phyloP scores from a whole-genome alignment of 2,113 vertebrate species.

The Lutjanus erythropterus region DNA sequence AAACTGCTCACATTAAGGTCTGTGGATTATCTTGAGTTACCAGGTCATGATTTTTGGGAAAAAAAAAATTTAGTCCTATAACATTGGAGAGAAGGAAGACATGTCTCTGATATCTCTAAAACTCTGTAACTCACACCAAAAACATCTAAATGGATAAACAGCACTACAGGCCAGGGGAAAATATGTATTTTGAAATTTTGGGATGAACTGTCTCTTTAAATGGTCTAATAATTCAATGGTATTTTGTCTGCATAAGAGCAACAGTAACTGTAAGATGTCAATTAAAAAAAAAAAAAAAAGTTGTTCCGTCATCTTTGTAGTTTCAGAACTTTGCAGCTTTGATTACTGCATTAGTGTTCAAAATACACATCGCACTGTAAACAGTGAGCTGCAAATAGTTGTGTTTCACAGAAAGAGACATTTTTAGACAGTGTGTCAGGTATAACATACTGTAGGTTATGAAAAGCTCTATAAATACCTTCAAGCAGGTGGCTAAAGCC shows the following conservation, averaged over 20 bases:
- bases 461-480: constrained; percentile 78
- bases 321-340: background rate
- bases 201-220: no score
- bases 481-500: constrained; percentile 78
- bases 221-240: background rate
- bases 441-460: constrained; percentile 39
- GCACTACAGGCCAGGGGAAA: no score
- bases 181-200: no score
- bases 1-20: no score
- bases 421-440: constrained; percentile 51
- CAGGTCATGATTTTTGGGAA: no score
- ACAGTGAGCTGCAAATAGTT: constrained; percentile 4
- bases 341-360: background rate
- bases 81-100: no score
- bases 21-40: no score
- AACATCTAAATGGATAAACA: no score
- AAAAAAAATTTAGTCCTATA: no score
- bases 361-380: background rate
- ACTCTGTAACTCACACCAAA: no score
- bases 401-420: constrained; percentile 11
- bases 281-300: background rate
- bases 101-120: no score
- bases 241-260: background rate
- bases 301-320: background rate
- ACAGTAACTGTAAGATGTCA: background rate